Percentiles rank a stretch among this genome's conserved stretches.
phyloP scores from a whole-genome alignment of 2,888 invertebrate genomes.

The Cerceris rybyensis region DNA sequence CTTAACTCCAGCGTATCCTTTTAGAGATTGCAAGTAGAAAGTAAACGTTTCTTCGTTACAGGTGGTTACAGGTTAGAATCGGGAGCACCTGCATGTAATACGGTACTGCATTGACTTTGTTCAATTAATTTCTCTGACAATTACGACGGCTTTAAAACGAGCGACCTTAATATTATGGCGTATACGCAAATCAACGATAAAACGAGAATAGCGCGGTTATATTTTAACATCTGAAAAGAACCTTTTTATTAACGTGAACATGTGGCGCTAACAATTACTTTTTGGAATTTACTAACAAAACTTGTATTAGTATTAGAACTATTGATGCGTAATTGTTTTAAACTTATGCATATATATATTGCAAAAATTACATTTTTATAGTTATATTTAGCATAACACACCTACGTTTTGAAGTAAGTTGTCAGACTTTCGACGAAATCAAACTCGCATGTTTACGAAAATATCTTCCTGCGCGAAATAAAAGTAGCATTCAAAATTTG shows the following conservation, averaged over 20 bases:
- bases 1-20: conserved; percentile 73
- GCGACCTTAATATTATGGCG: conserved; percentile 12
- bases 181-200: conserved; percentile 8
- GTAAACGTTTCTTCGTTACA: conserved; percentile 4
- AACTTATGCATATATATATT: no score
- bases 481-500: conserved; percentile 2
- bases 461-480: conserved; percentile 21
- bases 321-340: no score
- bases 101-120: neutral
- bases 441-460: conserved; percentile 10
- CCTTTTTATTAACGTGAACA: no score
- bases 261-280: no score
- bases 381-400: neutral
- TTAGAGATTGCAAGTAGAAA: conserved; percentile 43
- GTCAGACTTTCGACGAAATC: neutral
- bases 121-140: conserved; percentile 1
- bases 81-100: conserved; percentile 2
- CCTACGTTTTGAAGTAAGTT: neutral
- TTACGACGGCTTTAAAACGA: neutral
- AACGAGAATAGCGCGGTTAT: neutral
- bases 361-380: neutral
- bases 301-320: no score
- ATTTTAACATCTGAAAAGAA: neutral
- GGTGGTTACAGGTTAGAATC: conserved; percentile 11
- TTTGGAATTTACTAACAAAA: no score